Percentiles rank a stretch among this genome's conserved stretches.
These are phyloP conservation scores for Ophion ellenae DNA, from an alignment of 2,888 invertebrate species.

Conservation along the genomic window DNA sequence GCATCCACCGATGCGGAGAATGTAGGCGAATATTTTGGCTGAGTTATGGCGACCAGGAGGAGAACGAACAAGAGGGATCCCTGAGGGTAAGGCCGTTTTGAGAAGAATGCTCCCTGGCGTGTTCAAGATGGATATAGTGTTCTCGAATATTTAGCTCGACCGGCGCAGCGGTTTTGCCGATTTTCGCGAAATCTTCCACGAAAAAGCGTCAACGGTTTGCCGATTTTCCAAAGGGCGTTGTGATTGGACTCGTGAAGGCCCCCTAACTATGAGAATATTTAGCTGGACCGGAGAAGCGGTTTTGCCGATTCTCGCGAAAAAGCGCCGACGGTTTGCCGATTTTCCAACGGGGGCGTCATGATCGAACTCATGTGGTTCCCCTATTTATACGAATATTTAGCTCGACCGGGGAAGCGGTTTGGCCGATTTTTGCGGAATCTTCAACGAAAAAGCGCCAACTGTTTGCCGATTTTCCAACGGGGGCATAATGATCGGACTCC, in stretches of 20 bases:
- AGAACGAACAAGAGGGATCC: slow-evolving; percentile 57
- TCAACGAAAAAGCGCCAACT: neutral
- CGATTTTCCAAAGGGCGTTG: neutral
- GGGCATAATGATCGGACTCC: neutral
- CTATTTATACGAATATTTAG: slow-evolving; percentile 23
- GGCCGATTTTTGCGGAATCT: slow-evolving; percentile 20
- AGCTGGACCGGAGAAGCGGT: neutral
- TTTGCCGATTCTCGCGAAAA: too few relatives aligned
- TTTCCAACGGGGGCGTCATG: too few relatives aligned
- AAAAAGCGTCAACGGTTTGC: neutral
- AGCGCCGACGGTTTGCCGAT: too few relatives aligned
- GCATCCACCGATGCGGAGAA: slow-evolving; percentile 72
- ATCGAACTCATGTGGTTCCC: too few relatives aligned
- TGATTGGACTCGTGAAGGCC: neutral
- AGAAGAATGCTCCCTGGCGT: slow-evolving; percentile 60
- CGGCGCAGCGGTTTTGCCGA: slow-evolving; percentile 20
- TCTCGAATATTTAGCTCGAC: slow-evolving; percentile 44
- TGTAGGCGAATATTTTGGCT: slow-evolving; percentile 81
- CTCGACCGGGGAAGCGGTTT: slow-evolving; percentile 28
- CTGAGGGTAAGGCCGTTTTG: slow-evolving; percentile 42
- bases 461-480: neutral
- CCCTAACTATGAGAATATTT: too few relatives aligned
- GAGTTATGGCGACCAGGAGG: slow-evolving; percentile 75
- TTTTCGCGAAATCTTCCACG: slow-evolving; percentile 20
- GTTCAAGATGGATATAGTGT: slow-evolving; percentile 54